Evolutionary conservation across 2,797 vertebrate genomes (phyloP), one percentile per base, ranked within the genome.

Genomic region (Hippopotamyrus pictus): DNA sequence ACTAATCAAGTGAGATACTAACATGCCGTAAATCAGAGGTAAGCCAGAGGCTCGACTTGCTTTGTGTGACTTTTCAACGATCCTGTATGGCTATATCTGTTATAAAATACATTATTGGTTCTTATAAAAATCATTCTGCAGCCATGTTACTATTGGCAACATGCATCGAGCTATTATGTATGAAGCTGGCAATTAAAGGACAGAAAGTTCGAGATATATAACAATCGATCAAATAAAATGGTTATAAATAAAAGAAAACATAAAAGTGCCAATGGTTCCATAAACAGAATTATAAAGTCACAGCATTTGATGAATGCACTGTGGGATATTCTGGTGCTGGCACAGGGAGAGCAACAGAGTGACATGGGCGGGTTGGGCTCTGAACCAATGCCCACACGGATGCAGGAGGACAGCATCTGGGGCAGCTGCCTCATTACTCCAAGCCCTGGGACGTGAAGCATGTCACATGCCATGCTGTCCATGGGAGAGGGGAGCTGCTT

Each of bases 1-100:
- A 37, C 33, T 88, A 54, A 54, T 89, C 87, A 59, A 86, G 89
- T 85, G 53, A 76, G 79, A 59, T 11, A 9, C 53, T 88, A 4
- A 6, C n/a, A 5, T 83, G 83, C 12, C 4, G 2, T 50, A 48
- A 79, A 76, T 73, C 12, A 73, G 29, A 25, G 22, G 8, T 11
- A 25, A 65, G 62, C 33, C 62, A 33, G 25, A 14, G 4, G 25
- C 62, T 33, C 62, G 12, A 3, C 25, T 33, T 14, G 62, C 62
- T 65, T 29, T 29, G 62, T 65, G 3, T 25, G 3, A 29, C 25
- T 69, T 69, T 69, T 69, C 25, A 33, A 33, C 11, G 3, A 69
- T 69, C 62, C 62, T 5, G 62, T 33, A 69, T 12, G 1, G 25
- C 25, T 69, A 33, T 33, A 79, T 41, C 14, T 41, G 73, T 11